These are phyloP conservation scores for Thermophis baileyi DNA, from an alignment of 2,113 vertebrate species.

Conservation along the genomic window DNA sequence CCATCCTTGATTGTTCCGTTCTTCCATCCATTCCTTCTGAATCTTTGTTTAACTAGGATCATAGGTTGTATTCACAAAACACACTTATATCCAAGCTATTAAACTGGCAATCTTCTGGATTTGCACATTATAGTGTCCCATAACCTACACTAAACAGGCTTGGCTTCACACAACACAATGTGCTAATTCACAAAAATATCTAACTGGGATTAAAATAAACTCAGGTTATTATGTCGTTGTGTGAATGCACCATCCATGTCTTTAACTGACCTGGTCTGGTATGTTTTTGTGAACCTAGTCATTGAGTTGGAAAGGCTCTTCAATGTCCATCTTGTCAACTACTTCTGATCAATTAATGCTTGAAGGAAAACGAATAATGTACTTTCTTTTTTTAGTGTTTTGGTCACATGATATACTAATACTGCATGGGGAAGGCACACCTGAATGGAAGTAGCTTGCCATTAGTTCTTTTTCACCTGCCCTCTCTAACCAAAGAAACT, in stretches of 20 bases:
- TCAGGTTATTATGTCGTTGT: background rate
- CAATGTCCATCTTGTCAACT: background rate
- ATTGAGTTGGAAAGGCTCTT: background rate
- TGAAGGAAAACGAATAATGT: background rate
- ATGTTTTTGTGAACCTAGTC: background rate
- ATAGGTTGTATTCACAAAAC: background rate
- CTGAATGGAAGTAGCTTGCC: background rate
- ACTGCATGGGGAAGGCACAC: background rate
- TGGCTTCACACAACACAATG: background rate
- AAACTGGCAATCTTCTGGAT: background rate
- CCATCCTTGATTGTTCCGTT: background rate
- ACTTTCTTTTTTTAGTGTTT: background rate
- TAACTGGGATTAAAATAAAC: background rate
- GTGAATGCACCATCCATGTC: background rate
- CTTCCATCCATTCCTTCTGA: background rate
- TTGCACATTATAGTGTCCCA: background rate
- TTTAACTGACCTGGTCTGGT: background rate
- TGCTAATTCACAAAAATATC: background rate
- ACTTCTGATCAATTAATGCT: background rate
- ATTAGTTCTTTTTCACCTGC: background rate
- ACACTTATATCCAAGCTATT: background rate
- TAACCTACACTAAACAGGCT: background rate
- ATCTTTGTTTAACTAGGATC: background rate
- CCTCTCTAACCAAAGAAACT: background rate
- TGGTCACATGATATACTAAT: background rate